A percentile compares a stretch with the other conserved stretches of the same genome.
Evolutionary conservation across 2,797 vertebrate species (phyloP).

Genomic region (Tenualosa ilisha): DNA sequence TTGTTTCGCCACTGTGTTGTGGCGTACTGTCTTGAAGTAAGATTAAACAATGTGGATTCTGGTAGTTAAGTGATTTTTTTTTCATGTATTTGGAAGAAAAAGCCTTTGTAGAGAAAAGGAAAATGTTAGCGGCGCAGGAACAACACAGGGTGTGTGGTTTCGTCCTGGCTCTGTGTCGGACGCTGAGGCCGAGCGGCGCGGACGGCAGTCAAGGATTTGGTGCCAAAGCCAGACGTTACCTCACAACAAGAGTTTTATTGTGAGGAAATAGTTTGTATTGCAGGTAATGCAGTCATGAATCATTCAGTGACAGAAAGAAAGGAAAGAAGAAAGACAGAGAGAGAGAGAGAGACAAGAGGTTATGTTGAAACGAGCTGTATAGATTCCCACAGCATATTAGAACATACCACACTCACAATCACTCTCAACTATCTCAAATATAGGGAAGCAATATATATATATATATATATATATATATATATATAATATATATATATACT

Average conservation of each 20-base stretch:
- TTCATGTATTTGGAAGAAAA: neutral
- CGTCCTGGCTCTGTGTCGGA: neutral
- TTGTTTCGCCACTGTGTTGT: neutral
- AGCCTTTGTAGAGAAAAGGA: neutral
- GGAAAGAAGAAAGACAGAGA: slow-evolving; percentile 35
- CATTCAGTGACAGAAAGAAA: slow-evolving; percentile 48
- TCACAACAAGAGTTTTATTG: slow-evolving; percentile 67
- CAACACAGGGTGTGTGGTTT: neutral
- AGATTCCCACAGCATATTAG: neutral
- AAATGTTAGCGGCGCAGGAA: neutral
- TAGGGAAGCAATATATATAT: neutral
- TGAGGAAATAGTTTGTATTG: slow-evolving; percentile 67
- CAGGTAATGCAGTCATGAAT: slow-evolving; percentile 69
- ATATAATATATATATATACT: too few relatives aligned
- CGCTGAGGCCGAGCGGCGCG: too few relatives aligned
- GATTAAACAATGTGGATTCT: neutral
- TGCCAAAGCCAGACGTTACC: slow-evolving; percentile 71
- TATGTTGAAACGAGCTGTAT: too few relatives aligned
- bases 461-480: too few relatives aligned
- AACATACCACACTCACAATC: neutral
- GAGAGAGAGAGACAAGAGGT: neutral
- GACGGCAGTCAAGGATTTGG: neutral
- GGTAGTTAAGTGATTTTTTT: neutral
- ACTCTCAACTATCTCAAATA: neutral
- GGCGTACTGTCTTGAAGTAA: neutral